These are phyloP conservation scores for Pangasius mekongensis DNA, from an alignment of 2,797 vertebrate species.

Conservation along the genomic window DNA sequence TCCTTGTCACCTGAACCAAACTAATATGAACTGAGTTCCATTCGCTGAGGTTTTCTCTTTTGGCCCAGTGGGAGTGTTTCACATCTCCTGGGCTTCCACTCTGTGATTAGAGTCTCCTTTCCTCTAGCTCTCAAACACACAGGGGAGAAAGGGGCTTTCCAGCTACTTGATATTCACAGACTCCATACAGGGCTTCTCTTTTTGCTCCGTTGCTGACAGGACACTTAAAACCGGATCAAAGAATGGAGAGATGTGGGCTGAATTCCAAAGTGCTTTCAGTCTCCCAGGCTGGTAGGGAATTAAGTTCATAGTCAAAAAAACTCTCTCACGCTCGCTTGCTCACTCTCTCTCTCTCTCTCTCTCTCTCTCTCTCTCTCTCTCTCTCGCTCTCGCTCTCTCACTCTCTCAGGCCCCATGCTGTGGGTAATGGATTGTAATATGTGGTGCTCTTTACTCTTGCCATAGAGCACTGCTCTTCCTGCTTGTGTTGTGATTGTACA, in stretches of 20 bases:
- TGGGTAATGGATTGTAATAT: slow-evolving; percentile 37
- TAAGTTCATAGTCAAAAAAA: slow-evolving; percentile 6
- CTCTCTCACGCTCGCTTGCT: slow-evolving; percentile 10
- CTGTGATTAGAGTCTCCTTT: slow-evolving; percentile 37
- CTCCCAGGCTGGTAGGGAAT: slow-evolving; percentile 10
- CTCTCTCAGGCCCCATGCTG: slow-evolving; percentile 22
- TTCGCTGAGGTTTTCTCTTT: slow-evolving; percentile 53
- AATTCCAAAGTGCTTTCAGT: slow-evolving; percentile 49
- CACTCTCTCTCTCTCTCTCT: not conserved
- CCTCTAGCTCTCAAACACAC: not conserved
- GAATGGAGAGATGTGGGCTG: slow-evolving; percentile 32
- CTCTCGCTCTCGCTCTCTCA: slow-evolving; percentile 1
- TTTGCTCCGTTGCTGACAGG: slow-evolving; percentile 74
- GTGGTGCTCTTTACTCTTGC: slow-evolving; percentile 11
- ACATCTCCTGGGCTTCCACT: slow-evolving; percentile 36
- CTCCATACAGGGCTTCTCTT: slow-evolving; percentile 71
- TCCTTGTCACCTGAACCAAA: not conserved
- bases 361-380: not conserved
- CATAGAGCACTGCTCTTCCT: not conserved
- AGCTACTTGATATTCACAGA: slow-evolving; percentile 78
- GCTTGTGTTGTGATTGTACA: slow-evolving; percentile 8
- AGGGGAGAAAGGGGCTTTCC: slow-evolving; percentile 37
- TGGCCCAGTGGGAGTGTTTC: slow-evolving; percentile 25
- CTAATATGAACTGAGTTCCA: slow-evolving; percentile 40
- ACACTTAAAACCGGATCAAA: slow-evolving; percentile 76